Evolutionary conservation across 2,113 vertebrate species (phyloP).

Genomic region (Oenanthe oenanthe): DNA sequence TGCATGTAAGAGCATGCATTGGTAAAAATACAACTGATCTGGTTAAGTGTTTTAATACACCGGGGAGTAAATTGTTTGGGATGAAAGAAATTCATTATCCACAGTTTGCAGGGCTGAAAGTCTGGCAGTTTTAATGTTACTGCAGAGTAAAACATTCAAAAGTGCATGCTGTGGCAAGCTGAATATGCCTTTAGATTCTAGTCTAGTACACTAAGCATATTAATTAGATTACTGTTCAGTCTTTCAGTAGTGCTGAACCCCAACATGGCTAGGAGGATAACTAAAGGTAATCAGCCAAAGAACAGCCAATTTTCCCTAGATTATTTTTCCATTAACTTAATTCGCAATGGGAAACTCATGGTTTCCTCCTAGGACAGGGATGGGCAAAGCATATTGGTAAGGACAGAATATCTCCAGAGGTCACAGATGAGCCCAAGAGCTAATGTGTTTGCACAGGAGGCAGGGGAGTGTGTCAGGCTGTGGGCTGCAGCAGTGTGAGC

Average conservation of each 20-base stretch:
- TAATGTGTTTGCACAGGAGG: background rate
- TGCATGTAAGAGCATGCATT: background rate
- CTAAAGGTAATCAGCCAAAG: conserved; percentile 30
- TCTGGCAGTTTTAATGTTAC: conserved; percentile 52
- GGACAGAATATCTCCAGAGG: background rate
- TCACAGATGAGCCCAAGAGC: background rate
- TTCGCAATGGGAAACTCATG: background rate
- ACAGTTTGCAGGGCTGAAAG: conserved; percentile 28
- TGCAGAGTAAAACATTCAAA: background rate
- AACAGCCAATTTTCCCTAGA: conserved; percentile 17
- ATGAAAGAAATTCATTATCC: conserved; percentile 65
- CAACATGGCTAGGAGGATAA: background rate
- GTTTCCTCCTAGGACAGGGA: background rate
- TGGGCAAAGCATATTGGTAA: background rate
- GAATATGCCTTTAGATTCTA: background rate
- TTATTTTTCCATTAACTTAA: conserved; percentile 50
- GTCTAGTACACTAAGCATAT: conserved; percentile 27
- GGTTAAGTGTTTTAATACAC: conserved; percentile 52
- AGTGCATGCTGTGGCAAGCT: conserved; percentile 32
- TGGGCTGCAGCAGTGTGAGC: background rate
- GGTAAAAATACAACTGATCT: conserved; percentile 48
- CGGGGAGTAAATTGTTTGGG: conserved; percentile 53
- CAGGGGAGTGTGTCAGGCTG: background rate
- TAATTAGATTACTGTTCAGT: conserved; percentile 57
- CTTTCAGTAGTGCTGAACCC: background rate